phyloP scores from a whole-genome alignment of 2,797 vertebrate genomes.

The Protosalanx chinensis region DNA sequence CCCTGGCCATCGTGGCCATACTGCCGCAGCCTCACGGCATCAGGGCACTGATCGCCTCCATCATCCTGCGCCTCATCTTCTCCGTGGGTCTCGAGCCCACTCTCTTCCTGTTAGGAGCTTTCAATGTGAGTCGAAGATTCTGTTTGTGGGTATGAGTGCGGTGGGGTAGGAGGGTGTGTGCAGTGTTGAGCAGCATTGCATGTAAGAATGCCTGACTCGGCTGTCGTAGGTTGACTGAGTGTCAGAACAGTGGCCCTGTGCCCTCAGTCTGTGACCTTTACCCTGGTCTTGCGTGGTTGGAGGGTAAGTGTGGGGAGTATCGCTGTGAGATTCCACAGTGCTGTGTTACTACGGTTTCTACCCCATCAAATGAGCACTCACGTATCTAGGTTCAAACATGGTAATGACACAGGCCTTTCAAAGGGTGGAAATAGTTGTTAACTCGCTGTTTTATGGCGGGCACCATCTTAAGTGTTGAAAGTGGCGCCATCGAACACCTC shows the following conservation, averaged over 20 bases:
- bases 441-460: too few relatives aligned
- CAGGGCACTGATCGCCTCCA: conserved; percentile 93
- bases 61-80: conserved; percentile 93
- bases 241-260: conserved; percentile 9
- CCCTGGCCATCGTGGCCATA: conserved; percentile 90
- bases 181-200: neutral
- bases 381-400: neutral
- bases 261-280: conserved; percentile 9
- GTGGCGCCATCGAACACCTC: neutral
- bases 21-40: conserved; percentile 96
- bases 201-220: neutral
- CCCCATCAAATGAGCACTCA: neutral
- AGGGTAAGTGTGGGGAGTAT: conserved; percentile 39
- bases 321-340: conserved; percentile 23
- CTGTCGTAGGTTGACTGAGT: neutral
- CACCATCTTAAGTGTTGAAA: neutral
- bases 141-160: neutral
- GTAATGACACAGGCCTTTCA: neutral
- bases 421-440: neutral
- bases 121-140: conserved; percentile 82
- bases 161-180: neutral
- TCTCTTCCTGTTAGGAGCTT: conserved; percentile 88
- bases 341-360: neutral
- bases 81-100: conserved; percentile 95
- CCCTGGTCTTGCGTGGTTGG: conserved; percentile 5